phyloP scores from a whole-genome alignment of 1,140 invertebrate species.

The Aphis craccivora region DNA sequence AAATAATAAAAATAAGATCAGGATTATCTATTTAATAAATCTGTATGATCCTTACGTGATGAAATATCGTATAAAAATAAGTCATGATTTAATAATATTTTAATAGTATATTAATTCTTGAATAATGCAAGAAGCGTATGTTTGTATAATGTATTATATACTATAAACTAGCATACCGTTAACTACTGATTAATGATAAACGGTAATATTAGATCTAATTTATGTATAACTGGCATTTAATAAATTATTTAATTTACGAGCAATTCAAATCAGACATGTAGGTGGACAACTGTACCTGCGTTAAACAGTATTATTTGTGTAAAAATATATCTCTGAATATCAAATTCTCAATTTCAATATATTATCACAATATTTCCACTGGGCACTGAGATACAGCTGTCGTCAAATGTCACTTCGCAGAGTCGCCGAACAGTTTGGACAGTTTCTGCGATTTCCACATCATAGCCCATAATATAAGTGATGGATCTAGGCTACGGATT shows the following conservation, averaged over 20 bases:
- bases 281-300: too few relatives aligned
- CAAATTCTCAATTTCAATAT: not conserved
- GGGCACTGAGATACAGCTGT: not conserved
- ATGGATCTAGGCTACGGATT: not conserved
- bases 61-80: not conserved
- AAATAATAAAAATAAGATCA: not conserved
- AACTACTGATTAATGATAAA: not conserved
- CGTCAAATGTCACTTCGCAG: not conserved
- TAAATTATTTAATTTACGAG: not conserved
- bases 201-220: not conserved
- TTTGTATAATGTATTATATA: not conserved
- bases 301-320: slow-evolving; percentile 2
- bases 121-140: not conserved
- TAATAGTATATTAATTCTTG: not conserved
- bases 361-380: not conserved
- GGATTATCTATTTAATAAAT: not conserved
- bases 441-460: not conserved
- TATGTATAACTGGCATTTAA: not conserved
- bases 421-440: not conserved
- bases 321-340: not conserved
- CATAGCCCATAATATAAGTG: not conserved
- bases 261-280: not conserved
- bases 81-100: too few relatives aligned
- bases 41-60: not conserved
- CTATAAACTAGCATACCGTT: not conserved